Evolutionary conservation across 2,113 vertebrate genomes (phyloP), one percentile per base, ranked within the genome.

Genomic region (Collichthys lucidus): DNA sequence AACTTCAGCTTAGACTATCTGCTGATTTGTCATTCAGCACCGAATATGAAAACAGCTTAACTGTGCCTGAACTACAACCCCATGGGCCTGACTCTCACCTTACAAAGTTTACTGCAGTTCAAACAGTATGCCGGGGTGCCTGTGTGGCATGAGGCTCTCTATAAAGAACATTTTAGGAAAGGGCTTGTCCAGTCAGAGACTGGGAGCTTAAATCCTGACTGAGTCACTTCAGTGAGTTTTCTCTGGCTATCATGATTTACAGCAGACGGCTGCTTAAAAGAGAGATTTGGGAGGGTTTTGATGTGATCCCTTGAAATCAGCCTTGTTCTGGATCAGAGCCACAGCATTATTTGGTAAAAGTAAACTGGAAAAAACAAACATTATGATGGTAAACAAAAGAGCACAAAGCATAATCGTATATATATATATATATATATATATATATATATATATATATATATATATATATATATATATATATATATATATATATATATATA

Each of bases 201-300:
- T 22, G 17, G 35, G 26, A 78, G 69, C n/a, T 74, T 29, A 65
- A 50, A 64, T 60, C 59, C 35, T 60, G 11, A 69, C 49, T 68
- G 53, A 79, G 55, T 35, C 64, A 70, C 22, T 55, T 63, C 50
- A 60, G 17, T 10, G 71, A 62, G 46, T 72, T 46, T 19, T 64
- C 47, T 47, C 35, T 40, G 62, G n/a, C 57, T 44, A 16, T 64
- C 47, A 74, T 65, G 59, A 73, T 74, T 65, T 62, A 53, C 16
- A 74, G 42, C 71, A 8, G 20, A 29, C 4, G 2, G 29, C 9
- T 65, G 19, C 68, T 65, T 42, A 64, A 42, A 19, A 4, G 20
- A 9, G 62, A 56, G 56, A 76, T 81, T 69, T 57, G 12, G 59
- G 9, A 67, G 52, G 61, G 49, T n/a, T 70, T 84, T 79, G 35